Base-by-base conservation (phyloP, 2,888 invertebrate species). In the Minunthozetes semirufus region DNA sequence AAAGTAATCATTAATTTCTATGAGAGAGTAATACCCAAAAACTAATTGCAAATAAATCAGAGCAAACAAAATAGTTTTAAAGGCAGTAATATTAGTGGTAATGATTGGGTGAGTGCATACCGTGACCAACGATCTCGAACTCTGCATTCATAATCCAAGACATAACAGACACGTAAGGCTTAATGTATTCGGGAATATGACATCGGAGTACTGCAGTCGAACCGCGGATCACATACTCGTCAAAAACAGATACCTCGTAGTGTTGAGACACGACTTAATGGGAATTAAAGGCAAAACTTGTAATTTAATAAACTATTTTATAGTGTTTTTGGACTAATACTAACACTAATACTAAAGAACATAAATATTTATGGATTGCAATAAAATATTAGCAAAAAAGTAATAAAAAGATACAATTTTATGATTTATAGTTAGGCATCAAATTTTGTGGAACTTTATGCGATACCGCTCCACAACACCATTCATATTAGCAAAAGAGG, bases 161-260 rank as follows among this genome's bases (percentile, higher is more conserved):
- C 4, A 38, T 22, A 15, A 42, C 46, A 3, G 6, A 6, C 5
- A 71, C 46, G 22, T 38, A 46, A 22, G 33, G 42, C 71, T 33
- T 46, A n/a, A 71, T 46, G 33, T 42, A 42, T 33, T 38, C 46
- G 11, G 71, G 71, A 33, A 71, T 38, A 38, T 71, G 71, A 46
- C 71, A 71, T 71, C 38, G 27, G 4, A 71, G 71, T 15, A 71
- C 46, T 22, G 42, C 71, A 38, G 71, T 71, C 6, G 13, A 33
- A 19, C 71, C 71, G n/a, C 46, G 6, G 15, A 71, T 71, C 42
- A 42, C 71, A 46, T 33, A 42, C 46, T 71, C 71, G 46, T 71
- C 46, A 46, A 33, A 71, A 5, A 71, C 71, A 38, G 71, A 71
- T 71, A 71, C 42, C 17, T 71, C 71, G 42, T 71, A 71, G 25